Evolutionary conservation across 2,888 invertebrate genomes (phyloP).

Genomic region (Leucoma salicis): DNA sequence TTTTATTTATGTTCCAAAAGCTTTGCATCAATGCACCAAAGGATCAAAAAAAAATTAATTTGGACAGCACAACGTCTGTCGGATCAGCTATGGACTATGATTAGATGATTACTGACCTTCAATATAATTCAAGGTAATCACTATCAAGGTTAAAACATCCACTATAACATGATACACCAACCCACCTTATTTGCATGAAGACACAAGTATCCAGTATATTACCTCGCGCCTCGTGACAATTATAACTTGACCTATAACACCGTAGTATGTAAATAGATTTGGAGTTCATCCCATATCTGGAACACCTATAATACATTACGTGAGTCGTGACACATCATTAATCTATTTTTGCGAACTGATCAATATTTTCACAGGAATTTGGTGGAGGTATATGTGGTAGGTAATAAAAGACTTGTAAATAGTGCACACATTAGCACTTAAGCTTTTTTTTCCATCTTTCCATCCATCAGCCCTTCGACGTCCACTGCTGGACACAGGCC

Average conservation of each 20-base stretch:
- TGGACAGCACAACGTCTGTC: too few relatives aligned
- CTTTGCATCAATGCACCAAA: too few relatives aligned
- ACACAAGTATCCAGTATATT: slow-evolving; percentile 1
- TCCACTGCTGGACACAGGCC: too few relatives aligned
- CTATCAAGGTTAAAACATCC: slow-evolving; percentile 8
- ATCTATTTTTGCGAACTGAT: slow-evolving; percentile 13
- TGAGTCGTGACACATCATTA: slow-evolving; percentile 18
- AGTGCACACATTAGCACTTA: too few relatives aligned
- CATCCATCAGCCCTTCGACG: too few relatives aligned
- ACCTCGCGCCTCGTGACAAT: not conserved
- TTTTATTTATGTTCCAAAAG: too few relatives aligned
- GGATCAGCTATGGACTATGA: too few relatives aligned
- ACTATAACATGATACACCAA: slow-evolving; percentile 4
- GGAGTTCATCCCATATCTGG: not conserved
- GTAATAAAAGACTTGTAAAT: too few relatives aligned
- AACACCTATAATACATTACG: slow-evolving; percentile 7
- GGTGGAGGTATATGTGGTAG: not conserved
- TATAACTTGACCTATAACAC: slow-evolving; percentile 2
- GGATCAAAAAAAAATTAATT: too few relatives aligned
- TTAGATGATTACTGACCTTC: too few relatives aligned
- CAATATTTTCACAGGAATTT: not conserved
- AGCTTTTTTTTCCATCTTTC: too few relatives aligned
- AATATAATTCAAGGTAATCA: not conserved
- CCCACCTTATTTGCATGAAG: not conserved
- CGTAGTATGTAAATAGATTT: not conserved